Conservation (phyloP, 2,113 vertebrate genomes). For the Psettodes erumei region DNA sequence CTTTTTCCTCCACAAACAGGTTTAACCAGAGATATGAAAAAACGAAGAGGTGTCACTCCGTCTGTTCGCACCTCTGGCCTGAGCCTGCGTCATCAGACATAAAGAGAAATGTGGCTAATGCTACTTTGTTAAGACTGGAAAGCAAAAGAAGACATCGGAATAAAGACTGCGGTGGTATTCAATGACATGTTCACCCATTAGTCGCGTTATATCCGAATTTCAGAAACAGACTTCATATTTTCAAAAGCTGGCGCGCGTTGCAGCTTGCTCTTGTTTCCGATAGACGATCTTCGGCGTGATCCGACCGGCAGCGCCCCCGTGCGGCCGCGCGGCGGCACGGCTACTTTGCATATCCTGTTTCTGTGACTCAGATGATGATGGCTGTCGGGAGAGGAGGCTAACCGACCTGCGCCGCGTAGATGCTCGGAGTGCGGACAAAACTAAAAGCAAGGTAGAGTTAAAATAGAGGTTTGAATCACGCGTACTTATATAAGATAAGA, state of each 20-base stretch:
- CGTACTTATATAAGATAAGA: background rate
- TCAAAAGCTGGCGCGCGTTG: too few relatives aligned
- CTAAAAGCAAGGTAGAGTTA: slow-evolving; percentile 27
- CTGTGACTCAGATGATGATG: slow-evolving; percentile 67
- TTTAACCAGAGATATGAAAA: slow-evolving; percentile 3
- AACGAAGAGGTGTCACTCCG: background rate
- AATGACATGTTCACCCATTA: too few relatives aligned
- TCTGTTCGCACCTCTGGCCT: too few relatives aligned
- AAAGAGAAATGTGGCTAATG: background rate
- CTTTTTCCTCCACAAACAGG: slow-evolving; percentile 29
- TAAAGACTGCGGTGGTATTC: too few relatives aligned
- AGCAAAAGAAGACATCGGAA: too few relatives aligned
- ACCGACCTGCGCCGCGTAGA: slow-evolving; percentile 32
- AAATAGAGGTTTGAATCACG: too few relatives aligned
- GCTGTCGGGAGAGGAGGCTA: slow-evolving; percentile 41
- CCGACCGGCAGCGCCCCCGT: slow-evolving; percentile 24
- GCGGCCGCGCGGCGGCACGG: background rate
- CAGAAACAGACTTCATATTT: too few relatives aligned
- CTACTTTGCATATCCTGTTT: slow-evolving; percentile 74
- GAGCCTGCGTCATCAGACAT: too few relatives aligned
- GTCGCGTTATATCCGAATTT: too few relatives aligned
- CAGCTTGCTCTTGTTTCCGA: too few relatives aligned
- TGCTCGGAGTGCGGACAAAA: slow-evolving; percentile 36
- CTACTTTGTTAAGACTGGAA: too few relatives aligned
- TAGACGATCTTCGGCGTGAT: slow-evolving; percentile 29